These are phyloP conservation scores for Orientallactaga sibirica DNA, from an alignment of 2,797 vertebrate genomes.

Conservation along the genomic window DNA sequence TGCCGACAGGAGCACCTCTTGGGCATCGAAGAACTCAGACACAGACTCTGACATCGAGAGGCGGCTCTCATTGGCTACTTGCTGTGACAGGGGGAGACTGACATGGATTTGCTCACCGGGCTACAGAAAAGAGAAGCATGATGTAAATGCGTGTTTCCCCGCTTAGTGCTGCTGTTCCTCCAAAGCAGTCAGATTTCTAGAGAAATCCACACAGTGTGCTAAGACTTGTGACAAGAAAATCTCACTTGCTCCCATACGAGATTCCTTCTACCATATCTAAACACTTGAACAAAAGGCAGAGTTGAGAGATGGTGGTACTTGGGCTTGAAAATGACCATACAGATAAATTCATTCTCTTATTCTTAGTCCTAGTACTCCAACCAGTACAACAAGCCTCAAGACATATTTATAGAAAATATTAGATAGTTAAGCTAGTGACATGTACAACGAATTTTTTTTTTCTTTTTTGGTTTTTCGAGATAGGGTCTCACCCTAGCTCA, in stretches of 20 bases:
- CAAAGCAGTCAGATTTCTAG: conserved; percentile 23
- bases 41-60: conserved; percentile 99
- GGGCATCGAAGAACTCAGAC: conserved; percentile 99
- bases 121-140: conserved; percentile 86
- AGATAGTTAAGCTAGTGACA: conserved; percentile 30
- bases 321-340: background rate
- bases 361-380: background rate
- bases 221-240: conserved; percentile 18
- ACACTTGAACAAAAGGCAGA: background rate
- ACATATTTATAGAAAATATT: conserved; percentile 48
- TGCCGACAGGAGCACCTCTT: conserved; percentile 98
- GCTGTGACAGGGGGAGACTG: conserved; percentile 96
- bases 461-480: too few species aligned
- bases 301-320: background rate
- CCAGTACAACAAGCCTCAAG: background rate
- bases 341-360: conserved; percentile 35
- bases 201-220: conserved; percentile 22
- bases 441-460: background rate
- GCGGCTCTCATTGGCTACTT: conserved; percentile 97
- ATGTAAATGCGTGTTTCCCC: background rate
- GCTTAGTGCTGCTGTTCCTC: background rate
- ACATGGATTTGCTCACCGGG: conserved; percentile 93
- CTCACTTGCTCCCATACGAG: background rate
- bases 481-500: too few species aligned
- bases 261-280: background rate